Conservation (phyloP, 2,888 invertebrate genomes). For the Sinotaia quadrata region DNA sequence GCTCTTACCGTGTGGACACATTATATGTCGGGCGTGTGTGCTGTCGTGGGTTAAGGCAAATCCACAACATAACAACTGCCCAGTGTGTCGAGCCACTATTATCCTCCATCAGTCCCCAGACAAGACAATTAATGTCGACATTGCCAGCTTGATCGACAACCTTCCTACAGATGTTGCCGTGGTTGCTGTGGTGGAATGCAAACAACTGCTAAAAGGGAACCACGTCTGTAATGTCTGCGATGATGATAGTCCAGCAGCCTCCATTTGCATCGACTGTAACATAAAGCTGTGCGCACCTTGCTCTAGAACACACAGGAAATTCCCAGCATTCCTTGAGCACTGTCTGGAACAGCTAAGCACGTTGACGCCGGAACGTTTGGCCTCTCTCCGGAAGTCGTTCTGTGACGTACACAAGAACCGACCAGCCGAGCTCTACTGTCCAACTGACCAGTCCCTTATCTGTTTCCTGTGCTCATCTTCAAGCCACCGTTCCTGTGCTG, state of each 20-base stretch:
- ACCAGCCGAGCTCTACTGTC: slow-evolving; percentile 14
- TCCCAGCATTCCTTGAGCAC: slow-evolving; percentile 7
- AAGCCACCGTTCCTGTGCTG: background rate
- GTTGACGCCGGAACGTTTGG: slow-evolving; percentile 14
- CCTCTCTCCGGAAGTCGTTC: background rate
- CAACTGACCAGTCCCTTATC: slow-evolving; percentile 6
- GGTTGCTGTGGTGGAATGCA: background rate
- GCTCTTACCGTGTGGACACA: slow-evolving; percentile 6
- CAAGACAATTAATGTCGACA: background rate
- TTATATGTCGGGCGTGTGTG: slow-evolving; percentile 3
- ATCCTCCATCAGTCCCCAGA: background rate
- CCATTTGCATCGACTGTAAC: slow-evolving; percentile 13
- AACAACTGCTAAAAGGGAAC: background rate
- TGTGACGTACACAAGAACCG: slow-evolving; percentile 1
- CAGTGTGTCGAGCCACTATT: slow-evolving; percentile 4
- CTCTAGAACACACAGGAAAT: slow-evolving; percentile 6
- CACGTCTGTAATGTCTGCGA: slow-evolving; percentile 13
- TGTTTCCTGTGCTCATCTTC: slow-evolving; percentile 7
- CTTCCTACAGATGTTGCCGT: slow-evolving; percentile 3
- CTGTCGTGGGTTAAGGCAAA: background rate
- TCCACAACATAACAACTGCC: background rate
- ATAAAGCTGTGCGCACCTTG: slow-evolving; percentile 13
- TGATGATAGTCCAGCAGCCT: background rate
- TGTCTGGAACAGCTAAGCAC: slow-evolving; percentile 8
- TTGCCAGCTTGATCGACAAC: background rate